Evolutionary conservation across 2,888 invertebrate genomes (phyloP), one percentile per base, ranked within the genome.

Genomic region (Acanthosepion esculentum): DNA sequence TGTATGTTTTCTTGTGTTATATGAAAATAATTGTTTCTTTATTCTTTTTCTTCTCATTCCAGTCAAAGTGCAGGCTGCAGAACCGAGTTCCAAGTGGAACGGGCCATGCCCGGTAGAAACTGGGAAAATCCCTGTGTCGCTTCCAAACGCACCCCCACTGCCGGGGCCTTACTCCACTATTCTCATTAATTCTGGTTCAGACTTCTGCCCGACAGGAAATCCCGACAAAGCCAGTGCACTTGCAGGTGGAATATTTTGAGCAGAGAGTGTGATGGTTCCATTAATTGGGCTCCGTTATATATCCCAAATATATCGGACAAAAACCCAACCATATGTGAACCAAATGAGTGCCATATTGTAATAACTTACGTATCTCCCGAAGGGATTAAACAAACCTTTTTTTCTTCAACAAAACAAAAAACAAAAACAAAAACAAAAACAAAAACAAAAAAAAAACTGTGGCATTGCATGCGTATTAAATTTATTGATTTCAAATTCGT

Each of bases 91-190:
- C n/a, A 94, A 94, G 41, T 94, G 94, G 94, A 94, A 94, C 53
- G 94, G 94, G 29, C 94, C 94, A 26, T 55, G 94, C 59, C 94
- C 94, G n/a, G 94, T 94, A 59, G 50, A 59, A 94, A 94, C 94
- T 33, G 94, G 94, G 78, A 94, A 94, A 48, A 95, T 78, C 48
- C 94, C 95, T 59, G 94, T 95, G 48, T 95, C 95, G 59, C 95
- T 95, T 50, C 94, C 95, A 29, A 94, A 95, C 7, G 95, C 96
- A 41, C 96, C 96, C 20, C 95, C 96, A 94, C 96, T 97, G 93
- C 96, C 96, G 94, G 97, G 97, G 23, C 97, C 97, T 23, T 97
- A 96, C 95, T 97, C 97, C n/a, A 96, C 96, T 50, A 96, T 97
- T 48, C 96, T 97, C 48, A 95, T 95, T 48, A 95, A 95, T 59